Base-by-base conservation (phyloP, 1,140 invertebrate genomes). In the Drosophila nigromelanica region DNA sequence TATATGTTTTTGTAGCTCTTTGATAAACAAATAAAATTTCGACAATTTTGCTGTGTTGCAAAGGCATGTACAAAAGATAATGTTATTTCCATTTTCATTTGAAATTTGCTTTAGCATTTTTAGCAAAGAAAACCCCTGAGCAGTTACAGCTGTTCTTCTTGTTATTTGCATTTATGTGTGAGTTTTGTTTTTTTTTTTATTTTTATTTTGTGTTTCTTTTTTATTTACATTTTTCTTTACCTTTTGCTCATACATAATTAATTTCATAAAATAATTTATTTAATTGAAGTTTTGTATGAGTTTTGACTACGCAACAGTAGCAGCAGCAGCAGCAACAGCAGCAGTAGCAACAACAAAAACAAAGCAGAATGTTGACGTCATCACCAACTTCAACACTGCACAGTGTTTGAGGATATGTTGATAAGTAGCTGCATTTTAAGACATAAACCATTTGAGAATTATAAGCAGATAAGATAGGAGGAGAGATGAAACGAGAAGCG, bases 181-280 rank as follows among this genome's bases (percentile, higher is more conserved):
- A 24, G 42, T 45, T 67, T 51, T 18, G n/a, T 40, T 45, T 42
- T 12, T 48, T 51, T 39, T 45, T 50, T 67, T 45, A 59, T 40
- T 33, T 42, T 21, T 18, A 42, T 66, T 14, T 5, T 48, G 35
- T 64, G 11, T 10, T 47, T 54, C 8, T 18, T 30, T 27, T 54
- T 43, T 55, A 40, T 2, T 33, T 11, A 15, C 14, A 10, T 18
- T 45, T 10, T 48, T 61, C 51, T 58, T 59, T 67, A 48, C 42
- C 37, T 72, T 71, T 52, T 48, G 62, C 63, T 62, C 71, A 72
- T 78, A 54, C 79, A 81, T 81, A 80, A 81, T 81, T 77, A 77
- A 81, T 77, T 81, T 70, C 62, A 81, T 81, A 77, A 77, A 77
- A 81, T 81, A 73, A 81, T 81, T 71, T 74, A 81, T 81, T 81